These are phyloP conservation scores for Condylura cristata DNA, from an alignment of 2,113 vertebrate genomes.

Conservation along the genomic window DNA sequence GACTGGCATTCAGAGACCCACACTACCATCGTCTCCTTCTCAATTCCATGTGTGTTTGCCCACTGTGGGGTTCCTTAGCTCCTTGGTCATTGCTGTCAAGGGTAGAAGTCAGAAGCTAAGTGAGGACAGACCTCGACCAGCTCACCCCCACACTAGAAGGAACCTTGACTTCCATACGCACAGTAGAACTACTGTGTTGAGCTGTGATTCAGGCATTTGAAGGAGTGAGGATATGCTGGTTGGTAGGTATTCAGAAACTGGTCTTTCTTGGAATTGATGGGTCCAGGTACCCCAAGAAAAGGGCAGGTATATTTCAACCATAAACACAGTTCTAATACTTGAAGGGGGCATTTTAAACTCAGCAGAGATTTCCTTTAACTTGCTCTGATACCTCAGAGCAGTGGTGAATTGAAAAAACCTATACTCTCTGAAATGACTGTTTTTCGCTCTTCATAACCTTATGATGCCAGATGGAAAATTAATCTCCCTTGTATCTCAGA, in stretches of 20 bases:
- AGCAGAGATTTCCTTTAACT: background rate
- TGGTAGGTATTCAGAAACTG: background rate
- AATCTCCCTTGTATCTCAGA: background rate
- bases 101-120: background rate
- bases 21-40: background rate
- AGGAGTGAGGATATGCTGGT: background rate
- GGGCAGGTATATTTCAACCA: background rate
- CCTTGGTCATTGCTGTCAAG: background rate
- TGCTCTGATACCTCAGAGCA: background rate
- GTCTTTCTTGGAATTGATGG: background rate
- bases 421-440: background rate
- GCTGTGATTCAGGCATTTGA: background rate
- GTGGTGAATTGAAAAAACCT: background rate
- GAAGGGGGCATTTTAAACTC: background rate
- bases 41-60: fast-evolving
- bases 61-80: fast-evolving
- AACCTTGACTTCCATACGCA: background rate
- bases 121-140: background rate
- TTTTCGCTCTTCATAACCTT: background rate
- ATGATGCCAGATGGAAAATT: background rate
- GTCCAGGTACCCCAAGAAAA: background rate
- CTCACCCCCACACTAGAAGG: background rate
- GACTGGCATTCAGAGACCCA: background rate
- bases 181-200: background rate
- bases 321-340: background rate